phyloP scores from a whole-genome alignment of 1,140 invertebrate species.

The Tetragonula clypearis region DNA sequence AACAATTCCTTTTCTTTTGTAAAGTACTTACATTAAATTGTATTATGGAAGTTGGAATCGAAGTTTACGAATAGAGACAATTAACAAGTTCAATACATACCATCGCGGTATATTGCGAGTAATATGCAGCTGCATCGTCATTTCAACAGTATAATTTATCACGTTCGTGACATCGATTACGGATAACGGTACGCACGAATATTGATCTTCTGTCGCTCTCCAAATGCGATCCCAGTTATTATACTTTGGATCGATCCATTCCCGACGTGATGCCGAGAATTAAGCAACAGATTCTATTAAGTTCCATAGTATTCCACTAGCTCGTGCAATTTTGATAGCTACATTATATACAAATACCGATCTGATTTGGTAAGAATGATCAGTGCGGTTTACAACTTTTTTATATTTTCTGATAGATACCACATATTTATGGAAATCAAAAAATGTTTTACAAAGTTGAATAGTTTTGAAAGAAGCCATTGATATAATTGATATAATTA shows the following conservation, averaged over 20 bases:
- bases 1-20: too few species aligned
- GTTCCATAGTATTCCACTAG: neutral
- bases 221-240: neutral
- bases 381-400: too few species aligned
- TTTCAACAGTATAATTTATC: neutral
- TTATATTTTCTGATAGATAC: constrained; percentile 12
- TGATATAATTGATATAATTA: too few species aligned
- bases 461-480: too few species aligned
- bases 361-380: neutral
- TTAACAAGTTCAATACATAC: too few species aligned
- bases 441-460: too few species aligned
- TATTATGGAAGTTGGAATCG: too few species aligned
- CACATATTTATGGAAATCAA: constrained; percentile 18
- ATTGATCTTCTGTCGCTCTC: neutral
- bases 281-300: neutral
- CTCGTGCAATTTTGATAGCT: neutral
- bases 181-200: neutral
- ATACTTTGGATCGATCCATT: neutral
- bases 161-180: neutral
- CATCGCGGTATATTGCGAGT: too few species aligned
- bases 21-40: too few species aligned
- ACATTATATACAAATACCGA: constrained; percentile 22
- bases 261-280: too few species aligned
- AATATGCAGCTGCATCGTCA: neutral
- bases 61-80: too few species aligned